phyloP scores from a whole-genome alignment of 1,140 invertebrate genomes.

The Lamellibrachia luymesi region DNA sequence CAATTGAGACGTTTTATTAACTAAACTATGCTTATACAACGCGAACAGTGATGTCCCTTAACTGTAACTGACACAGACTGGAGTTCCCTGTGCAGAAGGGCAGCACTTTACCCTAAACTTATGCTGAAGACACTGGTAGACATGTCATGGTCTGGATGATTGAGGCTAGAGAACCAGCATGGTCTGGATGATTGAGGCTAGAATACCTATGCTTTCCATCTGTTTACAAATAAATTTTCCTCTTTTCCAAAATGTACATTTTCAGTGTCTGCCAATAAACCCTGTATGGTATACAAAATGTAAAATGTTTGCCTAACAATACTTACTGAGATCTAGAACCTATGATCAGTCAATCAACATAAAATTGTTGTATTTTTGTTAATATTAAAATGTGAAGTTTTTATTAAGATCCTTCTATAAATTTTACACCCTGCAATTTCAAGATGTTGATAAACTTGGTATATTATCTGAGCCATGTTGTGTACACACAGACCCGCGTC shows the following conservation, averaged over 20 bases:
- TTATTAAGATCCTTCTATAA: not conserved
- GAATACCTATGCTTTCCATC: not conserved
- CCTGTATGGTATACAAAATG: too few relatives aligned
- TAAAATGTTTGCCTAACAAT: too few relatives aligned
- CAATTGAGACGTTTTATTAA: not conserved
- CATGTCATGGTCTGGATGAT: too few relatives aligned
- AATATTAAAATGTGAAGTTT: too few relatives aligned
- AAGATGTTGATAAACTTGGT: not conserved
- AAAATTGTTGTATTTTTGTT: too few relatives aligned
- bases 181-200: too few relatives aligned
- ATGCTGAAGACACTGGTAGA: not conserved
- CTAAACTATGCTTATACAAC: not conserved
- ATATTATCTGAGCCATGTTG: not conserved
- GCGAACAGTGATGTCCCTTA: not conserved
- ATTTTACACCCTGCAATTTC: not conserved
- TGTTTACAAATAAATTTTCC: not conserved
- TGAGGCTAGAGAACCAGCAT: not conserved
- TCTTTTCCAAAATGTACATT: not conserved
- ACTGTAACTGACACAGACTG: not conserved
- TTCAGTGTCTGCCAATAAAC: not conserved
- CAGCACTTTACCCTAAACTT: not conserved
- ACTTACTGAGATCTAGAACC: too few relatives aligned
- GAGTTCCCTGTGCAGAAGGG: not conserved
- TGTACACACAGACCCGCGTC: constrained; percentile 55
- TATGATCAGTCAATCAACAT: too few relatives aligned